Conservation (phyloP, 2,113 vertebrate species). For the Phoenicopterus ruber region DNA sequence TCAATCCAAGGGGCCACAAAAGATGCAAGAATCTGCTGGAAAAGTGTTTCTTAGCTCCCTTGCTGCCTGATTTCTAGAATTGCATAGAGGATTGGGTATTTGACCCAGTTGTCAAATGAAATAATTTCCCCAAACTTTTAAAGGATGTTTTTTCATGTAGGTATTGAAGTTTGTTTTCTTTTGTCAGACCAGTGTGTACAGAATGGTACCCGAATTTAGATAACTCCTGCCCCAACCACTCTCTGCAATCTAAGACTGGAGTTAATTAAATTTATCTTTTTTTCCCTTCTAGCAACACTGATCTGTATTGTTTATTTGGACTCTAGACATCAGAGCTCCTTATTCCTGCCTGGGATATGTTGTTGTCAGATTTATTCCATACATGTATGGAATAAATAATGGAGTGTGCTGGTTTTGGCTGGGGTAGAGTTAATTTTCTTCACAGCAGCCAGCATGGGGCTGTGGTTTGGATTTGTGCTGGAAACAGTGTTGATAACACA, state of each 20-base stretch:
- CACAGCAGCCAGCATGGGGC: too few relatives aligned
- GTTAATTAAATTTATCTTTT: conserved; percentile 64
- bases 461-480: too few relatives aligned
- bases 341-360: conserved; percentile 39
- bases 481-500: too few relatives aligned
- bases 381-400: background rate
- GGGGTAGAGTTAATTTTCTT: too few relatives aligned
- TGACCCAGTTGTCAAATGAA: background rate
- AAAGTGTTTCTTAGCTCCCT: background rate
- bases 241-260: conserved; percentile 3
- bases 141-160: background rate
- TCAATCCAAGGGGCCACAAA: background rate
- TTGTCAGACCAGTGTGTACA: background rate
- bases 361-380: conserved; percentile 31
- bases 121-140: background rate
- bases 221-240: background rate
- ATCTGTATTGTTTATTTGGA: conserved; percentile 48
- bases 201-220: background rate
- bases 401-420: background rate
- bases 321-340: conserved; percentile 57
- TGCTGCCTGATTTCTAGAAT: background rate
- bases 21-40: background rate
- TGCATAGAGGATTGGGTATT: background rate
- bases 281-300: conserved; percentile 28
- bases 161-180: background rate